Evolutionary conservation across 2,113 vertebrate species (phyloP).

Genomic region (Piprites chloris): DNA sequence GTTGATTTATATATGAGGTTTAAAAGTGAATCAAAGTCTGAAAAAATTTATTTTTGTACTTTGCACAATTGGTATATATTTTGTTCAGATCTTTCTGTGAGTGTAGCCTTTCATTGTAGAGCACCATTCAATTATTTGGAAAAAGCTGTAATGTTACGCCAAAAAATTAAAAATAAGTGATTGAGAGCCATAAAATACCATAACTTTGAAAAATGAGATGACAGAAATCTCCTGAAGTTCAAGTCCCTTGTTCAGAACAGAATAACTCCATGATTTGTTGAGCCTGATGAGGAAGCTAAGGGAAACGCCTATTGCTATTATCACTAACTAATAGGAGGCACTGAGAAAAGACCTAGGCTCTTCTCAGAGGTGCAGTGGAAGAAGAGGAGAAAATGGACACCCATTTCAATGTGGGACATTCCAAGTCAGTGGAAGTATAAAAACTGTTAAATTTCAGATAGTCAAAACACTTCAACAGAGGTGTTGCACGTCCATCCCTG

Average conservation of each 20-base stretch:
- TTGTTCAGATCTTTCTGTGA: background rate
- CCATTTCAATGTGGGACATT: background rate
- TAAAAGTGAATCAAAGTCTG: background rate
- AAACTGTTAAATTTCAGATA: background rate
- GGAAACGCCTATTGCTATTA: background rate
- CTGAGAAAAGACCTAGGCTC: background rate
- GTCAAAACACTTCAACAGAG: background rate
- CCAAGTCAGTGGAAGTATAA: background rate
- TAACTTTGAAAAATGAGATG: background rate
- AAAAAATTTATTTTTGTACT: background rate
- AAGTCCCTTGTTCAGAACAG: background rate
- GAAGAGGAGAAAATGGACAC: background rate
- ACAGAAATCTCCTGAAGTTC: background rate
- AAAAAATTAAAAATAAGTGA: background rate
- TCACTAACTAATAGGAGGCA: background rate
- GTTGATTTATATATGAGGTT: background rate
- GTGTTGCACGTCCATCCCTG: accelerated
- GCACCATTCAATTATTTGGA: background rate
- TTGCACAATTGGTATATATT: background rate
- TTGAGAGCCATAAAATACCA: background rate
- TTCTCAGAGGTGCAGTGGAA: background rate
- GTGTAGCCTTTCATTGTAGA: background rate
- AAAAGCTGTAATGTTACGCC: background rate
- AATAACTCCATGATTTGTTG: background rate
- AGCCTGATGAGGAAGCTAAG: background rate